Percentiles rank a stretch among this genome's conserved stretches.
Evolutionary conservation across 2,888 invertebrate genomes (phyloP).

Genomic region (Dasysyrphus albostriatus): DNA sequence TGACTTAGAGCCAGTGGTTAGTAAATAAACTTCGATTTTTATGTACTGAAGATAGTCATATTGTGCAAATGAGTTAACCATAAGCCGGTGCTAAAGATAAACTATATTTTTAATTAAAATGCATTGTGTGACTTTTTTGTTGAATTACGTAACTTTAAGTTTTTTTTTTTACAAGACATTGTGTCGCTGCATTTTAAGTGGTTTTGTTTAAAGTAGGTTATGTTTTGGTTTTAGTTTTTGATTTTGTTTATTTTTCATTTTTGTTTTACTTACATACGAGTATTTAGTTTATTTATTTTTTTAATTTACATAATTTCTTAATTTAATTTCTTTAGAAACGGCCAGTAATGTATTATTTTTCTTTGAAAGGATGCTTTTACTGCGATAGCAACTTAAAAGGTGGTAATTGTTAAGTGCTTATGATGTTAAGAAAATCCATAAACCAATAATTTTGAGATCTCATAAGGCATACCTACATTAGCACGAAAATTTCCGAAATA

Average conservation of each 20-base stretch:
- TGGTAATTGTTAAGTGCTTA: no score
- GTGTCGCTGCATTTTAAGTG: slow-evolving; percentile 18
- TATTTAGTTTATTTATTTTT: no score
- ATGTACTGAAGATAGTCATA: neutral
- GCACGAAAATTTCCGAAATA: no score
- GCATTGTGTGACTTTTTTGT: slow-evolving; percentile 12
- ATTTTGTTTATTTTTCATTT: neutral
- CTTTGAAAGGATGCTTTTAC: no score
- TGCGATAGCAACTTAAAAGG: no score
- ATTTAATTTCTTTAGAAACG: no score
- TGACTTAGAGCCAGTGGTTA: slow-evolving; percentile 52
- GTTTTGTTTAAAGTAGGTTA: slow-evolving; percentile 28
- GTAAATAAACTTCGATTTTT: neutral
- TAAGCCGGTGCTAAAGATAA: slow-evolving; percentile 16
- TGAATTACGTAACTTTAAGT: slow-evolving; percentile 35
- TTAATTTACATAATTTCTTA: no score
- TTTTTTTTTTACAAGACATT: slow-evolving; percentile 2
- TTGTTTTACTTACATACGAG: no score
- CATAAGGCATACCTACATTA: no score
- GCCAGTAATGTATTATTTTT: no score
- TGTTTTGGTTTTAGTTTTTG: slow-evolving; percentile 24
- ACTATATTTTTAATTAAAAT: slow-evolving; percentile 27
- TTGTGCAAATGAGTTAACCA: slow-evolving; percentile 32
- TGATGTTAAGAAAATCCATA: no score
- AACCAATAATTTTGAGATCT: no score